phyloP scores from a whole-genome alignment of 2,113 vertebrate species.

The Polypterus bichir region DNA sequence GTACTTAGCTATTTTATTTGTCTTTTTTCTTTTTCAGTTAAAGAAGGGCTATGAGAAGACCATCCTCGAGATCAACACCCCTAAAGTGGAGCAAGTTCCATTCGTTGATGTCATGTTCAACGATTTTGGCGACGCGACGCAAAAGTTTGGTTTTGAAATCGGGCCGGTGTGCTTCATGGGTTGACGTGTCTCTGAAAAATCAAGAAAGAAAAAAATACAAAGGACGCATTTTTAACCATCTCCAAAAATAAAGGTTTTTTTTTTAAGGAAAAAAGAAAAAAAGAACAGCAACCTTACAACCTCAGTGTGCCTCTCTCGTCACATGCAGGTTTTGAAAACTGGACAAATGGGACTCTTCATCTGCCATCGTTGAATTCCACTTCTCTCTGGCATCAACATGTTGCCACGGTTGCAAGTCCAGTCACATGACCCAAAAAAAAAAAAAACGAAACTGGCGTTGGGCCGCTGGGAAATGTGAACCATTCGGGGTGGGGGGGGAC shows the following conservation, averaged over 20 bases:
- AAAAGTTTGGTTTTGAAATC: slow-evolving; percentile 98
- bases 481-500: slow-evolving; percentile 18
- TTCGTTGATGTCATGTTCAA: slow-evolving; percentile 98
- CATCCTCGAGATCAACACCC: slow-evolving; percentile 84
- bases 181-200: slow-evolving; percentile 66
- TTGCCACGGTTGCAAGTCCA: slow-evolving; percentile 20
- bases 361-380: slow-evolving; percentile 22
- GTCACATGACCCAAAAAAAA: slow-evolving; percentile 49
- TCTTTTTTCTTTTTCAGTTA: slow-evolving; percentile 39
- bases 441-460: neutral
- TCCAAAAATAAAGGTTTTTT: slow-evolving; percentile 2
- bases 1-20: neutral
- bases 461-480: slow-evolving; percentile 20
- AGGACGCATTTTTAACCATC: slow-evolving; percentile 6
- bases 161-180: slow-evolving; percentile 96
- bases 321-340: slow-evolving; percentile 79
- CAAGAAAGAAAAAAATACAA: slow-evolving; percentile 22
- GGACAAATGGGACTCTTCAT: slow-evolving; percentile 50
- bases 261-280: slow-evolving; percentile 33
- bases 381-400: slow-evolving; percentile 20
- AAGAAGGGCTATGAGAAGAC: slow-evolving; percentile 94
- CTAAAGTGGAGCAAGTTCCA: slow-evolving; percentile 90
- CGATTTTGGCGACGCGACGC: slow-evolving; percentile 82
- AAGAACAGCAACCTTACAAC: slow-evolving; percentile 75
- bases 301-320: slow-evolving; percentile 77